Evolutionary conservation across 2,797 vertebrate species (phyloP), one percentile per base, ranked within the genome.

Genomic region (Rhynchonycteris naso): DNA sequence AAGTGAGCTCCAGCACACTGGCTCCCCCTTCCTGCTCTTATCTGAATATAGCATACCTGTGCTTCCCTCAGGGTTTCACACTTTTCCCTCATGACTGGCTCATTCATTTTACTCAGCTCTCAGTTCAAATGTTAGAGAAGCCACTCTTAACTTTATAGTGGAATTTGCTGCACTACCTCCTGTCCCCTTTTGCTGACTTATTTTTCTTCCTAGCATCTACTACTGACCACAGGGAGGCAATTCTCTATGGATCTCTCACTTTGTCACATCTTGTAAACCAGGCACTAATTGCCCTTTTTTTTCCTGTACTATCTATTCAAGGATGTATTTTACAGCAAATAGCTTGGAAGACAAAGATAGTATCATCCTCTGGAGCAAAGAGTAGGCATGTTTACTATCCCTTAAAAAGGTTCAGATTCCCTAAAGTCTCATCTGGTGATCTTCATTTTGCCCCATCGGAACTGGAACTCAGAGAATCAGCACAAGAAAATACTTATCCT

Each of bases 381-480:
- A 2, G 61, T 59, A 85, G 18, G 28, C 13, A 71, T 1, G 1
- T 21, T 75, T 88, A 38, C 4, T 12, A 12, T 52, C 66, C 81
- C 63, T 11, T 43, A 43, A 80, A 80, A 85, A 78, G 72, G 69
- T 26, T 72, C 56, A n/a, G 66, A 19, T 56, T 88, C 56, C 84
- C 66, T 84, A 35, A 65, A 52, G 33, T 21, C 72, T 71, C 21
- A 15, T 72, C 7, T 15, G 52, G 24, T 61, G 43, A 13, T 63
- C 33, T 30, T 58, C 28, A 56, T 0, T 3, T 4, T 14, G 21
- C 4, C 56, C 38, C 19, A 1, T 3, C 19, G 69, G 26, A 82
- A 79, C 0, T 12, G 7, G 76, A 28, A 80, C 83, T 68, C 28
- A 21, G 30, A 18, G 12, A 85, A 82, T 28, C 22, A 54, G n/a